Base-by-base conservation (phyloP, 2,113 vertebrate genomes). In the Butorides virescens region DNA sequence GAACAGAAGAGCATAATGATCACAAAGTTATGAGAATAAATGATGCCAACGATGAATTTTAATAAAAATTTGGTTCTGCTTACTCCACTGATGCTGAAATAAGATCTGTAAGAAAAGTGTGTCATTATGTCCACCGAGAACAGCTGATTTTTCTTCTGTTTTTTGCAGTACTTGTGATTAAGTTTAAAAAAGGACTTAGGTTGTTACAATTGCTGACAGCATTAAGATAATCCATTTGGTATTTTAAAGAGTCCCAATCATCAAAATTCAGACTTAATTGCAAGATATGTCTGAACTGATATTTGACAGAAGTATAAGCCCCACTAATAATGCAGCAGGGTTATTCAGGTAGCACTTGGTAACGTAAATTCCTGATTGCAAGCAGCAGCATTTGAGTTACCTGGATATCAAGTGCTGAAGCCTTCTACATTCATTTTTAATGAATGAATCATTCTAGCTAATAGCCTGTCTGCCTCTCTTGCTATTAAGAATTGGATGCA, bases 1-100 rank as follows among this genome's bases (percentile, higher is more conserved):
- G 34, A 88, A 39, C 52, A 56, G 50, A 84, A 67, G 67, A 83
- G 47, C 58, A 16, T 46, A 94, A 92, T 66, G 55, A 95, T 59
- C 86, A 96, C 66, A 0, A 93, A 76, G 15, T 5, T 76, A 32
- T 70, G 32, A 90, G 68, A 59, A 63, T 20, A 91, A 89, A 47
- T 76, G 66, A 95, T 97, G 95, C 94, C 78, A 93, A 81, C 11
- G 23, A 67, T 65, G 37, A 86, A 91, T 81, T 97, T 97, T 97
- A 97, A 97, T 97, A 82, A 46, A 86, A 93, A 84, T 37, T 70
- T 93, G 61, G 39, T 92, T 91, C 58, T 82, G 50, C 27, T 62
- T 77, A 92, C 12, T 85, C 32, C 74, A 83, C 18, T 20, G 42
- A 79, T 74, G 70, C 26, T 80, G 79, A 63, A 59, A 78, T 62